Evolutionary conservation across 2,797 vertebrate genomes (phyloP).

Genomic region (Clarias fuscus): DNA sequence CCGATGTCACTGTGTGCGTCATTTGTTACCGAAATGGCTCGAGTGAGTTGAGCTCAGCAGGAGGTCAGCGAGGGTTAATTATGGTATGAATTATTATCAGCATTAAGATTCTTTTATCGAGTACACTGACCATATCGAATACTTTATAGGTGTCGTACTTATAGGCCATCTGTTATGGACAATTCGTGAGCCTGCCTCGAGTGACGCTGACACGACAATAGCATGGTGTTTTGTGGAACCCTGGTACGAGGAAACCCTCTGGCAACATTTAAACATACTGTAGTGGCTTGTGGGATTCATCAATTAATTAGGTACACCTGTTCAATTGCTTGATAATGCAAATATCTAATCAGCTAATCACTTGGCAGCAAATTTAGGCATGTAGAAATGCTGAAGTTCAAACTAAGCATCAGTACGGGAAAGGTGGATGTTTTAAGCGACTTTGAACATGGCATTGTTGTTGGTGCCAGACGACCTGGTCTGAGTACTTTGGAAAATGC

Average conservation of each 20-base stretch:
- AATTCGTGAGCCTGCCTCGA: background rate
- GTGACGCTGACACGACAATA: background rate
- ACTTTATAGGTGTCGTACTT: background rate
- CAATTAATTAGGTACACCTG: too few species aligned
- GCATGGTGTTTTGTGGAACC: background rate
- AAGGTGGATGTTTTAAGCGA: too few species aligned
- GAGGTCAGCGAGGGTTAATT: constrained; percentile 9
- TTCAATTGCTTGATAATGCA: too few species aligned
- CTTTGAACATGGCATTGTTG: too few species aligned
- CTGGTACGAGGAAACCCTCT: background rate
- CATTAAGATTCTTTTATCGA: background rate
- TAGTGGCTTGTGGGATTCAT: too few species aligned
- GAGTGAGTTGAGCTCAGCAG: constrained; percentile 13
- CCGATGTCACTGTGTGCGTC: constrained; percentile 10
- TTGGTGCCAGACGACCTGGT: too few species aligned
- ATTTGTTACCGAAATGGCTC: constrained; percentile 22
- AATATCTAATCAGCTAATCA: too few species aligned
- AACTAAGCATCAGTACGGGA: too few species aligned
- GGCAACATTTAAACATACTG: too few species aligned
- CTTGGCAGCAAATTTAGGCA: too few species aligned
- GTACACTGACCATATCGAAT: background rate
- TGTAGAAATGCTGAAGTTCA: too few species aligned
- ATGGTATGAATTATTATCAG: background rate
- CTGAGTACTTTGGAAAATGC: too few species aligned
- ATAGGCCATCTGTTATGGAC: background rate